Conservation (phyloP, 1,140 invertebrate genomes). For the Mizuhopecten yessoensis region DNA sequence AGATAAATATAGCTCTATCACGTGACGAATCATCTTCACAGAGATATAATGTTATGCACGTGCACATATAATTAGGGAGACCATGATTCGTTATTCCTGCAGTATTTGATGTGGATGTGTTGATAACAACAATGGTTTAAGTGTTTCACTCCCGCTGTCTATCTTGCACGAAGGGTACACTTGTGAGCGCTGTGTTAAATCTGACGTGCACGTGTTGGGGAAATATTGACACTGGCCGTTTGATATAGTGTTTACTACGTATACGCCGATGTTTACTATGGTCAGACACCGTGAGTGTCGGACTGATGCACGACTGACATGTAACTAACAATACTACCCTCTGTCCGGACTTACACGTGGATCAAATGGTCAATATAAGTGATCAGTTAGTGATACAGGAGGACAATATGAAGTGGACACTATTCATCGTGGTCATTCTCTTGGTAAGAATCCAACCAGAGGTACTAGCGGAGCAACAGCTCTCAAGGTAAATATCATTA, state of each 20-base stretch:
- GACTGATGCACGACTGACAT: background rate
- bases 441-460: background rate
- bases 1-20: background rate
- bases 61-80: background rate
- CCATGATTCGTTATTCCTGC: background rate
- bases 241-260: constrained; percentile 3
- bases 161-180: background rate
- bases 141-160: background rate
- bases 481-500: background rate
- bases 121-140: background rate
- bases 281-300: background rate
- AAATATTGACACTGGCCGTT: background rate
- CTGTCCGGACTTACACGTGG: background rate
- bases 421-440: background rate
- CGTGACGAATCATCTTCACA: background rate
- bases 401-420: background rate
- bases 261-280: background rate
- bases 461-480: background rate
- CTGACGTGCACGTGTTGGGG: background rate
- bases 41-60: background rate
- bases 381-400: background rate
- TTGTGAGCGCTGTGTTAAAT: background rate
- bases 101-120: background rate
- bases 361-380: background rate
- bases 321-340: background rate